Evolutionary conservation across 1,140 invertebrate genomes (phyloP), one percentile per base, ranked within the genome.

Genomic region (Trichonephila clavipes): DNA sequence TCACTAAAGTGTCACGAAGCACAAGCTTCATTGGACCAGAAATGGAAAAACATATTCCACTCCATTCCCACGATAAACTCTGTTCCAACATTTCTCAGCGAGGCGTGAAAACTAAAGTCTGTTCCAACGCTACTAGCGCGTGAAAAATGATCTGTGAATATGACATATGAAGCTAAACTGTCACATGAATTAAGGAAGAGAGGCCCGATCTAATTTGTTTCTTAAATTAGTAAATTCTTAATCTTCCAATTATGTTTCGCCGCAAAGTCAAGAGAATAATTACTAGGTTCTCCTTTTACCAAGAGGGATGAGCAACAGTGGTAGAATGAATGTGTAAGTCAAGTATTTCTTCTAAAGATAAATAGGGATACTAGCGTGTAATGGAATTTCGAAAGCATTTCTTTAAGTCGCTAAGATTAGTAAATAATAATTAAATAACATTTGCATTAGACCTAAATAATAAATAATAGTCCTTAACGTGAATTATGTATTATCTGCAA

Each of bases 181-280:
- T 72, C 69, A 72, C 69, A 72, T 72, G n/a, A 72, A 5, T 28
- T 72, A 72, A 72, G 2, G 69, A 14, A 72, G 28, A 72, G 24
- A 28, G 12, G 0, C 28, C 16, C 62, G 16, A 64, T 28, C 12
- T 24, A 24, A 72, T 28, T 72, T 72, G 24, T 72, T 72, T 72
- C 69, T 72, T 72, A 72, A 72, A 72, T 72, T 72, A 72, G 69
- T 72, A 72, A 72, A 72, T 72, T 72, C 69, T 72, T 72, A 72
- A 72, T 72, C 69, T 34, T 34, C 28, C 69, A 72, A 24, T 72
- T 72, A 72, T 72, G 28, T 72, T 24, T 28, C 69, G 28, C 28
- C 69, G n/a, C 28, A 72, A 72, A 72, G 10, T 72, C 28, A 34
- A 14, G 16, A 28, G 24, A 72, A 16, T 72, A 72, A 72, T 72